Conservation (phyloP, 2,888 invertebrate genomes). For the Stegophylla sp. region DNA sequence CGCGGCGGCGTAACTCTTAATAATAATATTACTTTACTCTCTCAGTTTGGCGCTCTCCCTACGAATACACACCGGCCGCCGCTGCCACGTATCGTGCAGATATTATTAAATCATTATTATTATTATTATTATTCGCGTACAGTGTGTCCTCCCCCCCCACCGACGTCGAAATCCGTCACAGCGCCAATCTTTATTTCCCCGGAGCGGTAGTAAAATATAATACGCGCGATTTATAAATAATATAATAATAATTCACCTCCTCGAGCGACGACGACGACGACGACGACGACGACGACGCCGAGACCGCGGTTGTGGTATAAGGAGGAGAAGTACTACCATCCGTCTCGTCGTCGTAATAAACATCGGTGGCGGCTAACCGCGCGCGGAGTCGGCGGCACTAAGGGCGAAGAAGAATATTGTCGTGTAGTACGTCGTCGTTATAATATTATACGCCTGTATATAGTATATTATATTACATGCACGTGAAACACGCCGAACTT, state of each 20-base stretch:
- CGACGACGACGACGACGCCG: background rate
- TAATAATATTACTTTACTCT: slow-evolving; percentile 34
- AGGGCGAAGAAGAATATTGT: slow-evolving; percentile 22
- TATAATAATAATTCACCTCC: too few relatives aligned
- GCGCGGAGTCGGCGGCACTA: background rate
- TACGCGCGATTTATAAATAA: too few relatives aligned
- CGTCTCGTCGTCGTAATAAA: slow-evolving; percentile 33
- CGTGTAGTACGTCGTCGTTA: background rate
- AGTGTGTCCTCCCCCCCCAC: background rate
- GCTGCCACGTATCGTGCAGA: background rate
- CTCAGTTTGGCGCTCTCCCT: background rate
- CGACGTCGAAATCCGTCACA: background rate
- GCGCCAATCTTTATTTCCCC: too few relatives aligned
- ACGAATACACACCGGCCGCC: background rate
- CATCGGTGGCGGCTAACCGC: background rate
- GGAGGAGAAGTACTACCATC: background rate
- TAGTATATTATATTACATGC: background rate
- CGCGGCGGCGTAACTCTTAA: slow-evolving; percentile 41
- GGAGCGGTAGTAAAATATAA: too few relatives aligned
- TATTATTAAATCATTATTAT: too few relatives aligned
- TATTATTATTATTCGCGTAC: too few relatives aligned
- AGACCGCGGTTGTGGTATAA: too few relatives aligned
- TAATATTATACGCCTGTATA: background rate
- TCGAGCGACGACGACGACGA: background rate
- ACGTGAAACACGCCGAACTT: slow-evolving; percentile 4